Evolutionary conservation across 1,140 invertebrate species (phyloP).

Genomic region (Pygmarrhopalites habei): DNA sequence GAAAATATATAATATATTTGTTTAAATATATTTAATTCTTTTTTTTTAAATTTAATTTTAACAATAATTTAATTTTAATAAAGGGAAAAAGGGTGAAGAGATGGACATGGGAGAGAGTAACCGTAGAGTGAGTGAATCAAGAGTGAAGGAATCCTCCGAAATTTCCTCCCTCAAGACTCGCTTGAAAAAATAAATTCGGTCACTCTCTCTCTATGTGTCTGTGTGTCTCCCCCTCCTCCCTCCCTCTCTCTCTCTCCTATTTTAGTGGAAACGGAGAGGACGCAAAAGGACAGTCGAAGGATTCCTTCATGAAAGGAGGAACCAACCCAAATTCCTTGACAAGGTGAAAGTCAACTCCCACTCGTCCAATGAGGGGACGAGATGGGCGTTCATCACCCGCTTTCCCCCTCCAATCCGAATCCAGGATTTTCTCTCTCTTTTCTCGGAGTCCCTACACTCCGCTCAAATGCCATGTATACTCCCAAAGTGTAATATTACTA

Average conservation of each 20-base stretch:
- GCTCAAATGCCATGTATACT: no score
- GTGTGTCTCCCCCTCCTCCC: no score
- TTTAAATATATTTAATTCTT: no score
- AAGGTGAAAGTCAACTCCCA: constrained; percentile 21
- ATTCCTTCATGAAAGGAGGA: neutral
- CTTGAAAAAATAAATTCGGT: neutral
- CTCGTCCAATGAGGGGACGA: neutral
- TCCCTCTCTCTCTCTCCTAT: no score
- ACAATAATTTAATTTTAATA: no score
- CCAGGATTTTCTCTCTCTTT: neutral
- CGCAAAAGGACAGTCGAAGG: no score
- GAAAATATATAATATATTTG: no score
- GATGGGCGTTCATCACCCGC: constrained; percentile 12
- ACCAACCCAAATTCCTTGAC: constrained; percentile 20
- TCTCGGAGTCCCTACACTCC: neutral
- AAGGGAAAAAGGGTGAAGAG: constrained; percentile 7
- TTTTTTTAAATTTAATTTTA: no score
- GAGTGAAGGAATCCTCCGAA: constrained; percentile 4
- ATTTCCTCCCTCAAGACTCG: neutral
- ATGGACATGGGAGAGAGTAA: constrained; percentile 16
- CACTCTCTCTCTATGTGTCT: neutral
- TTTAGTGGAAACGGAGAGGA: neutral
- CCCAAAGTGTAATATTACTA: no score
- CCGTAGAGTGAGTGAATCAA: constrained; percentile 9
- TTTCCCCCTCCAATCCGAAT: constrained; percentile 21